Evolutionary conservation across 2,797 vertebrate genomes (phyloP), one percentile per base, ranked within the genome.

Genomic region (Rhinogobio ventralis): DNA sequence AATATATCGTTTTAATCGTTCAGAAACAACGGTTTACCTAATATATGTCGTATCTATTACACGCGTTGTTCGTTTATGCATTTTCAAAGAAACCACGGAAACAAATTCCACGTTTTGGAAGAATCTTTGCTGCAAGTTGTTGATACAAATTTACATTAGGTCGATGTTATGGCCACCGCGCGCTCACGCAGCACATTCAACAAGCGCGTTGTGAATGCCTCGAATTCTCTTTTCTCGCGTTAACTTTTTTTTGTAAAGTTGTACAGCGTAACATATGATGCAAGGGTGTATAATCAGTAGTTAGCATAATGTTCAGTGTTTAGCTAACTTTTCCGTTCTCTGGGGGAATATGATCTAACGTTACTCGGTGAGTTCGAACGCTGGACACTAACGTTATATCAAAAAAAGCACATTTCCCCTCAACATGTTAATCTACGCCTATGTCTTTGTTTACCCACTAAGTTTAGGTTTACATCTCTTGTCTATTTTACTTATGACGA

Each of bases 121-220:
- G 13, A 60, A 33, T 67, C 8, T 23, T 76, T 76, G 57, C 60
- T 19, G 7, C 15, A 42, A 76, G n/a, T 83, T 77, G 62, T 51
- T 67, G 51, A 69, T 46, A 77, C 51, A 69, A 45, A 46, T 69
- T 68, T 19, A 68, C 60, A 67, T 45, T n/a, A 69, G 23, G 51
- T 84, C 82, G 82, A 60, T 84, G n/a, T 84, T 79, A 71, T 49
- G 67, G 67, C 67, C 19, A 10, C 42, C 57, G 83, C 76, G 67
- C 83, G 83, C 55, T 25, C 20, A 36, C 42, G 33, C 4, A 30
- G 23, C 5, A 55, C 30, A 13, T 51, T 39, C 20, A 72, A 17
- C 55, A 62, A 62, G 39, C 49, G 8, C 51, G 2, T n/a, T 69
- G 39, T 19, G 62, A 19, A n/a, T 9, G 10, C 2, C 14, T 42